These are phyloP conservation scores for Amorpha juglandis DNA, from an alignment of 2,888 invertebrate species.

Conservation along the genomic window DNA sequence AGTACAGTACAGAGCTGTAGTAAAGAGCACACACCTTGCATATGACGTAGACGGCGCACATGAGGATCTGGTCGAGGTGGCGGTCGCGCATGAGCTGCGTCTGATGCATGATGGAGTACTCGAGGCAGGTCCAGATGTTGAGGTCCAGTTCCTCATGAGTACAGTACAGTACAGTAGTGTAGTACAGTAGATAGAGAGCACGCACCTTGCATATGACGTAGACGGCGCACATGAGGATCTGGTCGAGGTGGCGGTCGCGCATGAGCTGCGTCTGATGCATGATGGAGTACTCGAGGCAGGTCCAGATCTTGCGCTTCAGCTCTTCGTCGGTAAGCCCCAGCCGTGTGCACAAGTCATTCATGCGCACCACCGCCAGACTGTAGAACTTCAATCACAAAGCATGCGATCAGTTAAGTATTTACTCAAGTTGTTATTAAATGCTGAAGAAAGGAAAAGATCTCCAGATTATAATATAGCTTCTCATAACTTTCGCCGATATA, in stretches of 20 bases:
- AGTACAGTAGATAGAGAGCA: slow-evolving; percentile 11
- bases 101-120: no score
- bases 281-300: slow-evolving; percentile 96
- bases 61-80: slow-evolving; percentile 98
- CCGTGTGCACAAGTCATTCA: slow-evolving; percentile 94
- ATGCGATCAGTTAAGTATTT: no score
- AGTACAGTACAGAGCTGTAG: slow-evolving; percentile 49
- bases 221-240: slow-evolving; percentile 98
- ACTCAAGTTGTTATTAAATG: no score
- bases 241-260: slow-evolving; percentile 97
- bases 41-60: slow-evolving; percentile 98
- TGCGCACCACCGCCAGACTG: slow-evolving; percentile 94
- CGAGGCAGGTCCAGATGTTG: no score
- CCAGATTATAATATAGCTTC: no score
- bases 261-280: slow-evolving; percentile 93
- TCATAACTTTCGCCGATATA: no score
- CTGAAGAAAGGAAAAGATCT: no score
- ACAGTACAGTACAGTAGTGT: not conserved
- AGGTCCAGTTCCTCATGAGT: no score
- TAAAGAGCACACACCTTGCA: slow-evolving; percentile 86
- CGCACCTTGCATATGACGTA: slow-evolving; percentile 95
- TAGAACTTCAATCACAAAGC: slow-evolving; percentile 88
- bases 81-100: slow-evolving; percentile 95
- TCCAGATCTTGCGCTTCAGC: slow-evolving; percentile 96
- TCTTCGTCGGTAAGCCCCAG: slow-evolving; percentile 88